Percentiles rank a stretch among this genome's conserved stretches.
Conservation (phyloP, 2,797 vertebrate species). For the Chaetophractus vellerosus region DNA sequence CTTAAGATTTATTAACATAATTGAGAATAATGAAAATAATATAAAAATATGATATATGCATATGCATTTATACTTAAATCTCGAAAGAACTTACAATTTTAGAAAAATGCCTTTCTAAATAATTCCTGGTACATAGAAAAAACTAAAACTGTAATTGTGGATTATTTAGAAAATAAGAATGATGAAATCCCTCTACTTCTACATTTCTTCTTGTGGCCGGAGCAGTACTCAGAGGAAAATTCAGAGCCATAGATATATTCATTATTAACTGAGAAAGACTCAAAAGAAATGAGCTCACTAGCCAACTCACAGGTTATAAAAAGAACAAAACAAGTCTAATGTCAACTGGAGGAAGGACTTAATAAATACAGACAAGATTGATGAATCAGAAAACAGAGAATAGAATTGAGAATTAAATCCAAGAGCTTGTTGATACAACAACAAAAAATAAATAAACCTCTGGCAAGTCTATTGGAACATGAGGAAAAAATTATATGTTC, state of each 20-base stretch:
- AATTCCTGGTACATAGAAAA: slow-evolving; percentile 52
- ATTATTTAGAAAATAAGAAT: slow-evolving; percentile 56
- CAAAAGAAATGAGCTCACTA: slow-evolving; percentile 46
- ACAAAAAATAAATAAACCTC: background rate
- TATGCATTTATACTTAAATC: slow-evolving; percentile 23
- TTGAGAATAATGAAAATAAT: slow-evolving; percentile 6
- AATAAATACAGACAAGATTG: background rate
- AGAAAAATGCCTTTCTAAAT: slow-evolving; percentile 32
- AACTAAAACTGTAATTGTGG: slow-evolving; percentile 44
- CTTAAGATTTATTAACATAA: background rate
- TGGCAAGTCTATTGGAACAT: slow-evolving; percentile 15
- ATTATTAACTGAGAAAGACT: slow-evolving; percentile 60
- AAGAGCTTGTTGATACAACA: slow-evolving; percentile 34
- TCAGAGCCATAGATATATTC: slow-evolving; percentile 33
- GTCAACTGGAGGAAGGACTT: slow-evolving; percentile 5
- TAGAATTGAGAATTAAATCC: slow-evolving; percentile 49
- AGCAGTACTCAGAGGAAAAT: slow-evolving; percentile 58
- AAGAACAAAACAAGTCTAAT: slow-evolving; percentile 36
- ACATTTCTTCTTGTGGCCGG: background rate
- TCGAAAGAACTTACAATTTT: slow-evolving; percentile 1
- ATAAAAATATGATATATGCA: background rate
- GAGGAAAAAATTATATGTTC: background rate
- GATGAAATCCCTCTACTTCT: slow-evolving; percentile 31
- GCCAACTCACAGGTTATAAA: slow-evolving; percentile 35
- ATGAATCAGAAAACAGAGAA: slow-evolving; percentile 59